Evolutionary conservation across 2,888 invertebrate genomes (phyloP), one percentile per base, ranked within the genome.

Genomic region (Drosophila rellima): DNA sequence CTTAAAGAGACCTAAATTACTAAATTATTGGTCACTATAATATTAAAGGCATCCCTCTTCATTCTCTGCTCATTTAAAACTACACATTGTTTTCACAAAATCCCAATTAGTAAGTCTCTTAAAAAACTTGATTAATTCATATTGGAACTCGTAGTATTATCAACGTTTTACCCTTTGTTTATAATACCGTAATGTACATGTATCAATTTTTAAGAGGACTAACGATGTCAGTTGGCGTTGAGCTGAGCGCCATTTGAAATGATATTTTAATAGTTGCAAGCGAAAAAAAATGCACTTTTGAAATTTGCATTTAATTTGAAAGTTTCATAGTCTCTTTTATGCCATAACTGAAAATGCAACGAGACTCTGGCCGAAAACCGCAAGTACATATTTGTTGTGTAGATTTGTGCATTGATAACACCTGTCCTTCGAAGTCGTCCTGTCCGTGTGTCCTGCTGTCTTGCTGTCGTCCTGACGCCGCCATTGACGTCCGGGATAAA

Each of bases 231-330:
- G 52, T 52, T 40, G 63, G 18, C 11, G 64, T 50, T 85, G 68
- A 88, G 83, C 83, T 69, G 60, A 40, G 40, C 40, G 18, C 31
- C 70, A 70, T 64, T 88, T 88, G 68, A 80, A 77, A 76, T 51
- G 10, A 54, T 48, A 50, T 70, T 87, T 80, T 64, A 70, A 81
- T 56, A 47, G 40, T 40, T 13, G 5, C 17, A 42, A 47, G 10
- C 7, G 35, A 31, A 37, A 45, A 51, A 51, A 66, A 54, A 80
- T 61, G 37, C 51, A 10, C 17, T 20, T 50, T 26, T 17, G 18
- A 70, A 65, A 78, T 74, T 82, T 71, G 63, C 74, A 74, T 83
- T 74, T 74, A 62, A 88, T 83, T 80, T 80, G 79, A n/a, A n/a
- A 40, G 39, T 42, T 44, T 42, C 20, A 42, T 29, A 29, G 18